These are phyloP conservation scores for Montipora foliosa DNA, from an alignment of 64 coral and sea anemone species.

Conservation along the genomic window DNA sequence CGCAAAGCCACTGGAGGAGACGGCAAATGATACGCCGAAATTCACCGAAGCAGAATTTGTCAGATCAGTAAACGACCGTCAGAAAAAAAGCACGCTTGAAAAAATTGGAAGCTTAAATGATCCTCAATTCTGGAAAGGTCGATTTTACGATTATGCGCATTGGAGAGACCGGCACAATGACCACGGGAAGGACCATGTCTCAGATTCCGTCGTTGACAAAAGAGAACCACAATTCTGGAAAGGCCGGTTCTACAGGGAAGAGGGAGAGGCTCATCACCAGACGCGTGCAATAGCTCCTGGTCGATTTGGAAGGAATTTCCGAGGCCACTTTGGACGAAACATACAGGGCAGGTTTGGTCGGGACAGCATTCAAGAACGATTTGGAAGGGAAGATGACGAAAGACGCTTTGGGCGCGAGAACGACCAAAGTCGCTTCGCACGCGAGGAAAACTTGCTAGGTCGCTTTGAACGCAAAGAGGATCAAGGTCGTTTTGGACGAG, in stretches of 20 bases:
- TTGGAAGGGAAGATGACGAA: constrained; percentile 41
- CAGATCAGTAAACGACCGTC: constrained; percentile 16
- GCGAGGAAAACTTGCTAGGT: constrained; percentile 24
- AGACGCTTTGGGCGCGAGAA: constrained; percentile 59
- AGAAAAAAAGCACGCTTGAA: constrained; percentile 52
- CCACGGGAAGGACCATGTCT: constrained; percentile 45
- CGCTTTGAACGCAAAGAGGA: constrained; percentile 57
- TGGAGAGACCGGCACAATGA: constrained; percentile 60
- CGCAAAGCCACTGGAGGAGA: constrained; percentile 27
- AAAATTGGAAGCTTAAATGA: constrained; percentile 6
- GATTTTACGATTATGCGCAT: constrained; percentile 44
- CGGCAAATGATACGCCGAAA: neutral
- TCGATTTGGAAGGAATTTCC: constrained; percentile 55
- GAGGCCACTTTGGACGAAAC: constrained; percentile 50
- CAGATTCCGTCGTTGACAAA: constrained; percentile 16
- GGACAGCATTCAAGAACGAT: constrained; percentile 33
- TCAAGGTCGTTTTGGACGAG: constrained; percentile 62
- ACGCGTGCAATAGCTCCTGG: constrained; percentile 24
- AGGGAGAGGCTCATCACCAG: neutral
- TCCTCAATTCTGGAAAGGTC: constrained; percentile 71
- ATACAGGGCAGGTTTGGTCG: constrained; percentile 58
- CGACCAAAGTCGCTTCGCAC: constrained; percentile 53
- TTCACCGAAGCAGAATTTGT: constrained; percentile 24
- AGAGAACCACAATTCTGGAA: constrained; percentile 65
- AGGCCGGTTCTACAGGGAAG: constrained; percentile 55